Evolutionary conservation across 35 echinoderm and acorn worm species (phyloP), one percentile per base, ranked within the genome.

Genomic region (Acanthaster planci): DNA sequence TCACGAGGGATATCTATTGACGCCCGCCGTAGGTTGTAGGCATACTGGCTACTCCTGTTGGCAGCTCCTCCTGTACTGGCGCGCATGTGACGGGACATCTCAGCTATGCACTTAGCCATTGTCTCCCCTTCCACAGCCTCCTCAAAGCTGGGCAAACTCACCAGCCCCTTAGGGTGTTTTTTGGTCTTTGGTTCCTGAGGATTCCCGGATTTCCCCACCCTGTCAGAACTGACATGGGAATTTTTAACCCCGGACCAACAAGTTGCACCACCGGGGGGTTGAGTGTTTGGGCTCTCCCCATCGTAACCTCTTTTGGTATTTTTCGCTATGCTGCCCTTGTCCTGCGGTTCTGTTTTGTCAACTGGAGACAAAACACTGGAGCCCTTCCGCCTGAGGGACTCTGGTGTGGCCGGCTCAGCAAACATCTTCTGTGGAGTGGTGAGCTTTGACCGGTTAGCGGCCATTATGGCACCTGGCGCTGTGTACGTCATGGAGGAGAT

Each of bases 71-170:
- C 64, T 47, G 42, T 47, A 10, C 34, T 29, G 23, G 64, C 30
- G 64, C 34, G 21, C 14, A 72, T 26, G 29, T 72, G 18, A 34
- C 64, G 64, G 7, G 84, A 53, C n/a, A 77, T 53, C 75, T 86
- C 84, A 37, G 84, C 84, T 18, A 86, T 50, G 84, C 84, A 86
- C 27, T 68, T 53, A 16, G 84, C 84, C 84, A 86, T 86, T 30
- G 84, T 86, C 58, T 86, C 84, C 67, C 84, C 84, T 40, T 68
- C 84, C 27, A 86, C 84, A 32, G 84, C 84, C 47, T 86, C 64
- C 35, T 86, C 67, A 78, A 86, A 86, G 75, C 84, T 86, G 4
- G 18, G 64, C 1, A 72, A 26, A 72, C 34, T 29, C 42, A 26
- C 22, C 26, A 35, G 34, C 8, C 26, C 23, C 64, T 31, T 10